Evolutionary conservation across 2,113 vertebrate species (phyloP).

Genomic region (Jaculus jaculus): DNA sequence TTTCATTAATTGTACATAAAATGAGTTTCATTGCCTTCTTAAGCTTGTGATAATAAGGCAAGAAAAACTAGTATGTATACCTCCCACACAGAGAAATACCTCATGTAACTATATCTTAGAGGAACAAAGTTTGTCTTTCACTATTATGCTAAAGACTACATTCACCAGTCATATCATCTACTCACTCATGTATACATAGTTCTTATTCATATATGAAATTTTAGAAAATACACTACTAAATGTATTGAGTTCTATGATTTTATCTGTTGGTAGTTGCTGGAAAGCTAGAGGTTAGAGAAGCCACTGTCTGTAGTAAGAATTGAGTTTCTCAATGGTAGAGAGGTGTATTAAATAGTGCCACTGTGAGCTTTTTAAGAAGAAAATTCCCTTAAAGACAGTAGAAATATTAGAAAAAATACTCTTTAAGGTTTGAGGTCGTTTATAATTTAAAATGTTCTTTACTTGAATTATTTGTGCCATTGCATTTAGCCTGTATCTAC

Average conservation of each 20-base stretch:
- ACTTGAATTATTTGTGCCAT: background rate
- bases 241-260: background rate
- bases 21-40: no score
- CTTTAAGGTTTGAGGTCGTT: background rate
- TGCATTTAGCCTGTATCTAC: background rate
- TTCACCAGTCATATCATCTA: background rate
- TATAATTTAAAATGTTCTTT: background rate
- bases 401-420: background rate
- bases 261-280: background rate
- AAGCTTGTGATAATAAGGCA: background rate
- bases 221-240: background rate
- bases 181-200: background rate
- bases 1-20: no score
- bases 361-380: background rate
- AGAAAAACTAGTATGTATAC: background rate
- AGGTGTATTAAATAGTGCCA: background rate
- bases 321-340: background rate
- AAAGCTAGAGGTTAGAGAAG: background rate
- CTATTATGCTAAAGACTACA: background rate
- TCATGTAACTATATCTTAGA: background rate
- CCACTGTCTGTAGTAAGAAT: background rate
- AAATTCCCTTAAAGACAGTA: background rate
- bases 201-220: background rate
- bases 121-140: background rate
- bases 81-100: background rate